Evolutionary conservation across 2,888 invertebrate genomes (phyloP), one percentile per base, ranked within the genome.

Genomic region (Polyommatus icarus): DNA sequence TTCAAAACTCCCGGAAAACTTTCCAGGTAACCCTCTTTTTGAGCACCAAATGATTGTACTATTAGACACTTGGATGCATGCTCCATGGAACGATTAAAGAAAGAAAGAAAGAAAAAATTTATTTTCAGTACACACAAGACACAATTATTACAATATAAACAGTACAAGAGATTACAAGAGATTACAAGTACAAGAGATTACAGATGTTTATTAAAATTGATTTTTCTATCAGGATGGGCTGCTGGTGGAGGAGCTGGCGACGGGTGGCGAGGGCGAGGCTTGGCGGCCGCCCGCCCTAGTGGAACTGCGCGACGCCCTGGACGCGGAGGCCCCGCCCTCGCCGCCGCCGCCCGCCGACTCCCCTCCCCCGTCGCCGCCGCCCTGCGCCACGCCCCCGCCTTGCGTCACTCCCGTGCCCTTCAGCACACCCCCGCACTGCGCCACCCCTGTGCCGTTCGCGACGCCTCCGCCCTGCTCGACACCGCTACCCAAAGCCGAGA

Each of bases 291-390:
- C 88, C 67, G 86, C 90, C 50, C 87, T 91, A 78, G 72, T 84
- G 80, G 89, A 92, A 85, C 89, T 92, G 85, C 91, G 90, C 84
- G 89, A 87, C 24, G 91, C 89, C 78, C 83, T 91, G 78, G 85
- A 79, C 73, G 90, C 89, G 67, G 86, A 83, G 77, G 88, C 87
- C 78, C 85, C 86, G 40, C 86, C 85, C 82, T 81, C 76, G 79
- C 83, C 76, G 76, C 81, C 82, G 77, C 81, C 82, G 40, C 78
- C 78, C 24, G 78, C 78, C 77, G 46, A 73, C 78, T 59, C 81
- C 57, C 79, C 79, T 76, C 78, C 76, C 0, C 76, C 79, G 78
- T 72, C 80, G 76, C 78, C 82, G 67, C 80, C 81, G 50, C 77
- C 76, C 72, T 46, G 88, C 87, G 78, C 85, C 86, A 32, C 85